phyloP scores from a whole-genome alignment of 2,888 invertebrate species.

The Dascillus cervinus region DNA sequence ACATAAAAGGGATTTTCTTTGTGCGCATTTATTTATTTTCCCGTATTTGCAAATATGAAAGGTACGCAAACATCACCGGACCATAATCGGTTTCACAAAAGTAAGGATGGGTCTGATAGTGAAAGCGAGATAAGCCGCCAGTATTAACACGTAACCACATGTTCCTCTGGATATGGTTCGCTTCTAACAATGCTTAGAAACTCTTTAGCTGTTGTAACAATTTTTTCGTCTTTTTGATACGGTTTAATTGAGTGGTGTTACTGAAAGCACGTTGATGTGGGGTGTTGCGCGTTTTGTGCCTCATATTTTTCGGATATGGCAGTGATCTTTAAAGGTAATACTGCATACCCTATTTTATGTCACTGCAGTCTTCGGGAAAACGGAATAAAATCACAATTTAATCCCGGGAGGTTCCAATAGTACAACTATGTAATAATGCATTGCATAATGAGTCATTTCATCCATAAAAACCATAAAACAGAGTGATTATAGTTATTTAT shows the following conservation, averaged over 20 bases:
- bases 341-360: too few species aligned
- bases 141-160: conserved; percentile 34
- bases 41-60: neutral
- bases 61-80: conserved; percentile 12
- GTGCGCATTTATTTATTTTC: neutral
- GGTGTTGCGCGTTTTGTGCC: neutral
- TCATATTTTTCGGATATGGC: neutral
- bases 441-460: too few species aligned
- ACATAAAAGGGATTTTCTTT: too few species aligned
- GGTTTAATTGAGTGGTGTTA: too few species aligned
- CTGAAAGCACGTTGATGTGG: too few species aligned
- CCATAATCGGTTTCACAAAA: conserved; percentile 27
- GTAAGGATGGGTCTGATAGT: conserved; percentile 39
- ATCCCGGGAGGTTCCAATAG: too few species aligned
- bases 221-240: too few species aligned
- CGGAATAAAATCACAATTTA: too few species aligned
- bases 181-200: conserved; percentile 41
- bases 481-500: too few species aligned
- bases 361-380: too few species aligned
- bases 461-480: too few species aligned
- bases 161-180: conserved; percentile 39
- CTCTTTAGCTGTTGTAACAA: conserved; percentile 17
- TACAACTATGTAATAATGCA: too few species aligned
- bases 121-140: conserved; percentile 39
- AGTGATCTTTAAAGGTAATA: neutral